phyloP scores from a whole-genome alignment of 2,797 vertebrate genomes.

The Rhinogobio ventralis region DNA sequence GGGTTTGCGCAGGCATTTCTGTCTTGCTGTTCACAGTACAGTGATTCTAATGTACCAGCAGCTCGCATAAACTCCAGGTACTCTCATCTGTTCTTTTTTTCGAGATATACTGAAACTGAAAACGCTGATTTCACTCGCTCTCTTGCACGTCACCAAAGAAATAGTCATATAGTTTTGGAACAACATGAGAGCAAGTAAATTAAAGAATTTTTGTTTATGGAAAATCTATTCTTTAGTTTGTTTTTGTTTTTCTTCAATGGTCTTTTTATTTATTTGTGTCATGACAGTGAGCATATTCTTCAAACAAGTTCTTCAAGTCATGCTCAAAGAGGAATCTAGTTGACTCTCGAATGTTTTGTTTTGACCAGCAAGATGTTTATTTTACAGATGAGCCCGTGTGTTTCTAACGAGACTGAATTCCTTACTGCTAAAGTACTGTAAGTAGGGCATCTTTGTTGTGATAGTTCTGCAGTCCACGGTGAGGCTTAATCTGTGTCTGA shows the following conservation, averaged over 20 bases:
- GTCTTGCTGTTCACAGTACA: too few relatives aligned
- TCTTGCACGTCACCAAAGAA: neutral
- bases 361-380: constrained; percentile 39
- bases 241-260: neutral
- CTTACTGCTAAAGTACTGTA: constrained; percentile 33
- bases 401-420: constrained; percentile 30
- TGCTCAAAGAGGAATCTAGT: constrained; percentile 17
- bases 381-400: constrained; percentile 31
- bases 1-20: neutral
- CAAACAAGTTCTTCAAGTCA: constrained; percentile 1
- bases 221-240: neutral
- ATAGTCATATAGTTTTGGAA: neutral
- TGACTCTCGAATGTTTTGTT: constrained; percentile 11
- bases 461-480: constrained; percentile 11
- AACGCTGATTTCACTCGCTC: neutral
- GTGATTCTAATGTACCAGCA: too few relatives aligned
- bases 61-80: too few relatives aligned
- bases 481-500: constrained; percentile 31
- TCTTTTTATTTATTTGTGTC: neutral
- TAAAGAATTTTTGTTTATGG: neutral
- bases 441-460: constrained; percentile 49
- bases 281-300: neutral
- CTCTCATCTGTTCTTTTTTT: too few relatives aligned
- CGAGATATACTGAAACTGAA: neutral
- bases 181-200: neutral